A percentile compares a stretch with the other conserved stretches of the same genome.
These are phyloP conservation scores for Atlantisia rogersi DNA, from an alignment of 2,113 vertebrate species.

Conservation along the genomic window DNA sequence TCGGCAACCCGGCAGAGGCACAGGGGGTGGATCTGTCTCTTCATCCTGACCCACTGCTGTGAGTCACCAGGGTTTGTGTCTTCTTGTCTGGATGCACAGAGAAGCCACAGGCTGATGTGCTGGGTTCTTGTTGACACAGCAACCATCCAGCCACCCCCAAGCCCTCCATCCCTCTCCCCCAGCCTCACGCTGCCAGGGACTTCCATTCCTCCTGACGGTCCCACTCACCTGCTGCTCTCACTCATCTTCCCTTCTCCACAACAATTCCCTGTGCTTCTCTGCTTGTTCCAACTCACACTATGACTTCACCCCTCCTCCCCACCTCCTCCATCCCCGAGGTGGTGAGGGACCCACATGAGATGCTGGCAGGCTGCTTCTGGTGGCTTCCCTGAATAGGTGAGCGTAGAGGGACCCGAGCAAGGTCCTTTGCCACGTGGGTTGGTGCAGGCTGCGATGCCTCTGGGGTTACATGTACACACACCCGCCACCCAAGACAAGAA, in stretches of 20 bases:
- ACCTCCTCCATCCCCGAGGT: not conserved
- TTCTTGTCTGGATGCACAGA: not conserved
- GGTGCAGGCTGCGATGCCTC: not conserved
- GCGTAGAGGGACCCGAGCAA: not conserved
- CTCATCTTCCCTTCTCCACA: not conserved
- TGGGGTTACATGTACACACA: not conserved
- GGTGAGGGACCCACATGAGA: fast-evolving
- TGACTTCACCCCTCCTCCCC: not conserved
- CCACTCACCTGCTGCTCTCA: not conserved
- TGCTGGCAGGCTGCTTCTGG: not conserved
- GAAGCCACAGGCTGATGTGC: not conserved
- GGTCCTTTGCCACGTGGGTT: not conserved
- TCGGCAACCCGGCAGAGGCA: not conserved
- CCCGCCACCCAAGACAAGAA: too few species aligned
- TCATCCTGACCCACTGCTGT: not conserved
- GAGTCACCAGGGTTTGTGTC: not conserved
- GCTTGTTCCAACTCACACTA: not conserved
- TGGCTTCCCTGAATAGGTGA: not conserved
- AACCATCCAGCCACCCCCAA: not conserved
- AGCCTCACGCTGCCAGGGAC: not conserved
- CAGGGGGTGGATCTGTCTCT: not conserved
- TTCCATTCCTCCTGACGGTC: not conserved
- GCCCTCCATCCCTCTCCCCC: not conserved
- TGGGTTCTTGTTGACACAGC: not conserved
- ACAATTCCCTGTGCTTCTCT: not conserved